Evolutionary conservation across 1,140 invertebrate genomes (phyloP).

Genomic region (Druon quercuslanigerum): DNA sequence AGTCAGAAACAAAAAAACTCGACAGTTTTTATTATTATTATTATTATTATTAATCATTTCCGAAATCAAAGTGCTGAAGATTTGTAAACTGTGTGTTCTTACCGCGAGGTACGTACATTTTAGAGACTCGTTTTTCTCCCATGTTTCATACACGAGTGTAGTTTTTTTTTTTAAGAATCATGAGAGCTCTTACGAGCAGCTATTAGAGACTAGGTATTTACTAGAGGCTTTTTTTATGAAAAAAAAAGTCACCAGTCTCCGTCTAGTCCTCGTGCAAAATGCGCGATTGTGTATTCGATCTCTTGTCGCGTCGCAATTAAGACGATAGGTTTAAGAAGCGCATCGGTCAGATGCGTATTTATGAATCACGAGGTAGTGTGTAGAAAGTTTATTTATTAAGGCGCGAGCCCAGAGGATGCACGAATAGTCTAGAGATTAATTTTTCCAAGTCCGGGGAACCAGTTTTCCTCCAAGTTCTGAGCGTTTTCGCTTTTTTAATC

Average conservation of each 20-base stretch:
- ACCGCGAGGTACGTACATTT: not conserved
- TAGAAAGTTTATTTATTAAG: conserved; percentile 25
- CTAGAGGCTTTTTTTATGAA: not conserved
- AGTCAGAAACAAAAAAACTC: conserved; percentile 28
- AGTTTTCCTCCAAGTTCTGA: not conserved
- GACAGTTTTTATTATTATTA: conserved; percentile 13
- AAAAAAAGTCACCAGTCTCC: conserved; percentile 18
- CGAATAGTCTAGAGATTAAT: not conserved
- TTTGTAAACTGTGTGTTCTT: conserved; percentile 23
- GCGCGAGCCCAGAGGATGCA: conserved; percentile 22
- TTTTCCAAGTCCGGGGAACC: not conserved
- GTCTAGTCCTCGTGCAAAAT: conserved; percentile 29
- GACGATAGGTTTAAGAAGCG: conserved; percentile 17
- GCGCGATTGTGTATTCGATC: conserved; percentile 29
- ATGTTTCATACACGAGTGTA: conserved; percentile 11
- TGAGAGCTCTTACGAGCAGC: not conserved
- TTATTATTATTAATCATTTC: conserved; percentile 1
- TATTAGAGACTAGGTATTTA: conserved; percentile 17
- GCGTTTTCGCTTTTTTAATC: not conserved
- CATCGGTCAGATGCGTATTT: conserved; percentile 4
- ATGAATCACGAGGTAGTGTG: conserved; percentile 19
- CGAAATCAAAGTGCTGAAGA: conserved; percentile 8
- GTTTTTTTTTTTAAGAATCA: conserved; percentile 2
- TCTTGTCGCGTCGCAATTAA: conserved; percentile 30
- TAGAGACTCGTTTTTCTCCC: not conserved